Percentiles rank a stretch among this genome's conserved stretches.
Evolutionary conservation across 2,797 vertebrate genomes (phyloP).

Genomic region (Pagetopsis macropterus): DNA sequence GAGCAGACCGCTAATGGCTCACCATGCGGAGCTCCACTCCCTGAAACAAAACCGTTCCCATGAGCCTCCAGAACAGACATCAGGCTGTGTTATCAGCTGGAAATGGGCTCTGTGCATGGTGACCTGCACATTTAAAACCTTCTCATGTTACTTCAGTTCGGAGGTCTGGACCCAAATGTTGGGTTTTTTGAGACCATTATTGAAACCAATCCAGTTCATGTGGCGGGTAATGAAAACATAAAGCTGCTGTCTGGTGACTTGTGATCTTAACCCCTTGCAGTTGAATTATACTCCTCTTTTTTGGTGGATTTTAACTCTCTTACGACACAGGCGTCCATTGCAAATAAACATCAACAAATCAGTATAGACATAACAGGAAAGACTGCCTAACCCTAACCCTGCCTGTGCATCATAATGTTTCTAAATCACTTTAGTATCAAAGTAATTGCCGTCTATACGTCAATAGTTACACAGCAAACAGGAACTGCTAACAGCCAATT

Average conservation of each 20-base stretch:
- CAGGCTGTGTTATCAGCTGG: constrained; percentile 13
- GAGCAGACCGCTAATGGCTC: constrained; percentile 34
- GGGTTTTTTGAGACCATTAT: not conserved
- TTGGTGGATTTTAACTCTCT: too few species aligned
- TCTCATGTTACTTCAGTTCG: not conserved
- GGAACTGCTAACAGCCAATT: too few species aligned
- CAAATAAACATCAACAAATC: not conserved
- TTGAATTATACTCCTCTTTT: not conserved
- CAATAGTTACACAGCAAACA: too few species aligned
- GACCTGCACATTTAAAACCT: not conserved
- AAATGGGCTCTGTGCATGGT: constrained; percentile 15
- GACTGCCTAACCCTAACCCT: too few species aligned
- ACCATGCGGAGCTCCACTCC: constrained; percentile 35
- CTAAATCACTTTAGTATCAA: too few species aligned
- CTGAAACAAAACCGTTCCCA: constrained; percentile 30
- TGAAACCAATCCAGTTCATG: not conserved
- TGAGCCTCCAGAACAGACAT: constrained; percentile 2
- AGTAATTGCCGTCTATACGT: too few species aligned
- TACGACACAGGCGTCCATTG: too few species aligned
- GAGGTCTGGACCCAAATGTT: not conserved
- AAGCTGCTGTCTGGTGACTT: not conserved
- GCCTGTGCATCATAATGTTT: too few species aligned
- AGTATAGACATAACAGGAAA: not conserved
- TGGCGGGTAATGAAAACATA: not conserved
- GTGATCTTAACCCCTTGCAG: not conserved